Percentiles rank a stretch among this genome's conserved stretches.
Evolutionary conservation across 37 sponge, comb jelly and placozoan genomes (phyloP).

Genomic region (Agelas oroides): DNA sequence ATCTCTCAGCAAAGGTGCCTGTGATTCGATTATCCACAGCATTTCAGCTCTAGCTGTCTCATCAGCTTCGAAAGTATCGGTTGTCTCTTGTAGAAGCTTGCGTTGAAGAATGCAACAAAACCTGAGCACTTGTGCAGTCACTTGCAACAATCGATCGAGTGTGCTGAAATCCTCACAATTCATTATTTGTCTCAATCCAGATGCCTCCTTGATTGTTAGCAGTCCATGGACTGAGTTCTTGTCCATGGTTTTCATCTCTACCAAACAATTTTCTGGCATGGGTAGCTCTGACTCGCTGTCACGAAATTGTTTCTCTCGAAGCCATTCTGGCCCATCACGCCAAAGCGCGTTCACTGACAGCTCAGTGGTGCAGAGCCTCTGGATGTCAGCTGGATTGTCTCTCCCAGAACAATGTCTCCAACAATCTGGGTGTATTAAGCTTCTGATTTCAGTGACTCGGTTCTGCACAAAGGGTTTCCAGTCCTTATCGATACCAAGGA

Average conservation of each 20-base stretch:
- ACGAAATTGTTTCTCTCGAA: background rate
- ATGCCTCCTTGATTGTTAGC: background rate
- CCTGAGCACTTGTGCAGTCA: constrained; percentile 24
- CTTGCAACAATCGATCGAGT: constrained; percentile 3
- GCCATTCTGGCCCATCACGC: constrained; percentile 1
- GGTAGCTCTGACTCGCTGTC: background rate
- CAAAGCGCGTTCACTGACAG: background rate
- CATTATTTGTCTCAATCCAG: background rate
- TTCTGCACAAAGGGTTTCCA: constrained; percentile 55
- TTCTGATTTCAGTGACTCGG: constrained; percentile 10
- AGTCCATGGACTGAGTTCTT: background rate
- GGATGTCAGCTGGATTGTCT: constrained; percentile 44
- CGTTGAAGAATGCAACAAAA: background rate
- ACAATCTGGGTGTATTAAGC: background rate
- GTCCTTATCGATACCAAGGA: constrained; percentile 9
- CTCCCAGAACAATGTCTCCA: constrained; percentile 43
- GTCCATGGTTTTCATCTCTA: background rate
- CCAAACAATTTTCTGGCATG: constrained; percentile 11
- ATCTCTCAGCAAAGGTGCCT: background rate
- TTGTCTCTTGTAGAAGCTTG: background rate
- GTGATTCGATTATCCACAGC: constrained; percentile 5
- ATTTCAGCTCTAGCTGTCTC: background rate
- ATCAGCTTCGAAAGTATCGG: background rate
- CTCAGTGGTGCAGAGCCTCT: background rate
- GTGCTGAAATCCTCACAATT: constrained; percentile 2